Percentiles rank a stretch among this genome's conserved stretches.
phyloP scores from a whole-genome alignment of 2,888 invertebrate genomes.

The Phyto melanocephala region DNA sequence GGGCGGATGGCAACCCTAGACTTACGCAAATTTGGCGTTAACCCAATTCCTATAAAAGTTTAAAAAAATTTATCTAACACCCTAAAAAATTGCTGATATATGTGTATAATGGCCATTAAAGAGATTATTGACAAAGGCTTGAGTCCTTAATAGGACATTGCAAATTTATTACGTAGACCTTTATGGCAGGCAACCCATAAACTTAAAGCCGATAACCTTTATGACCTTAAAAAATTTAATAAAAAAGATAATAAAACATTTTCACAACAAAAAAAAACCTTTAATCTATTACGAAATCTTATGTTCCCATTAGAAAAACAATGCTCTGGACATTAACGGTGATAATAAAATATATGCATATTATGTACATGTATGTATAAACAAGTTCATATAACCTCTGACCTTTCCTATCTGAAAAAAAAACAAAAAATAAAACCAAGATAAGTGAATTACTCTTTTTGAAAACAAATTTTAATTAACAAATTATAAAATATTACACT shows the following conservation, averaged over 20 bases:
- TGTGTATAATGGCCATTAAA: no score
- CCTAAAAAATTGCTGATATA: no score
- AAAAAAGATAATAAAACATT: no score
- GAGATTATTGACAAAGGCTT: no score
- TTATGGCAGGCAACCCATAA: background rate
- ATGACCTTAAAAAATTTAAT: background rate
- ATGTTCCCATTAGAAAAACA: background rate
- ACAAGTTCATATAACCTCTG: slow-evolving; percentile 2
- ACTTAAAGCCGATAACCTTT: background rate
- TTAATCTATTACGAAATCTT: slow-evolving; percentile 7
- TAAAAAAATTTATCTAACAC: no score
- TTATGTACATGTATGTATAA: background rate
- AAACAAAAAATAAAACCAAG: background rate
- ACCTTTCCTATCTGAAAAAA: slow-evolving; percentile 37
- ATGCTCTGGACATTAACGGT: background rate
- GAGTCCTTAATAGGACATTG: no score
- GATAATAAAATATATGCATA: slow-evolving; percentile 17
- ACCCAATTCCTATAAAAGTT: no score
- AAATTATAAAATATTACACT: slow-evolving; percentile 40
- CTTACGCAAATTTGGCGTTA: no score
- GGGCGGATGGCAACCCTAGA: no score
- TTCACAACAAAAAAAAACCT: background rate
- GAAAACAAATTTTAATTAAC: slow-evolving; percentile 35
- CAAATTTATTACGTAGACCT: background rate
- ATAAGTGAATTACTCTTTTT: slow-evolving; percentile 14